A percentile compares a stretch with the other conserved stretches of the same genome.
phyloP scores from a whole-genome alignment of 2,113 vertebrate genomes.

The Ochotona curzoniae region DNA sequence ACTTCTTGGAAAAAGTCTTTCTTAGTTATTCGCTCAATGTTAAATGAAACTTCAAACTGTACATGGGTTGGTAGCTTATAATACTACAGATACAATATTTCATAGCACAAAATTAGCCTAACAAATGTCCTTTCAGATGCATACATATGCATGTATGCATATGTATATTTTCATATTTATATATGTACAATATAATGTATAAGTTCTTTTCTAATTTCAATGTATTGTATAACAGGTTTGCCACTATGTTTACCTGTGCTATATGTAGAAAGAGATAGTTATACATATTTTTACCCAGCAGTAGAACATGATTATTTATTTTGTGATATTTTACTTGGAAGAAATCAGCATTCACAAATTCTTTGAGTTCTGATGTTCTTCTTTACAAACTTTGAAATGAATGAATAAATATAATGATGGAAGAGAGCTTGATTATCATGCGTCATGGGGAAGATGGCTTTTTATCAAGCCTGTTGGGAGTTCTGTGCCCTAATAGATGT shows the following conservation, averaged over 20 bases:
- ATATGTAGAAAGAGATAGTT: too few relatives aligned
- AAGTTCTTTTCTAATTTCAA: neutral
- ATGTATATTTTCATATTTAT: neutral
- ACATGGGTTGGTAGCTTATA: neutral
- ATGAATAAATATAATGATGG: neutral
- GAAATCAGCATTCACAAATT: neutral
- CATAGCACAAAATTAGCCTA: neutral
- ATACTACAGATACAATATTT: neutral
- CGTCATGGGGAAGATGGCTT: too few relatives aligned
- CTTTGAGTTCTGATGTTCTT: neutral
- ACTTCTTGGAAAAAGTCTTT: neutral
- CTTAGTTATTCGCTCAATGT: neutral
- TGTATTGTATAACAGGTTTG: neutral
- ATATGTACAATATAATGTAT: neutral
- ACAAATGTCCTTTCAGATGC: neutral
- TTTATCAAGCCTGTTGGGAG: too few relatives aligned
- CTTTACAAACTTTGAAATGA: neutral
- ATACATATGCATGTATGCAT: too few relatives aligned
- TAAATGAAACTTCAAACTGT: neutral
- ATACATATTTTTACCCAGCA: neutral
- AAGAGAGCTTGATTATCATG: too few relatives aligned
- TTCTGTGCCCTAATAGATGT: too few relatives aligned
- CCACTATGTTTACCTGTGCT: neutral
- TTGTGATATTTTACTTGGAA: neutral
- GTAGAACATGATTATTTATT: neutral